phyloP scores from a whole-genome alignment of 2,797 vertebrate genomes.

The Prionace glauca region DNA sequence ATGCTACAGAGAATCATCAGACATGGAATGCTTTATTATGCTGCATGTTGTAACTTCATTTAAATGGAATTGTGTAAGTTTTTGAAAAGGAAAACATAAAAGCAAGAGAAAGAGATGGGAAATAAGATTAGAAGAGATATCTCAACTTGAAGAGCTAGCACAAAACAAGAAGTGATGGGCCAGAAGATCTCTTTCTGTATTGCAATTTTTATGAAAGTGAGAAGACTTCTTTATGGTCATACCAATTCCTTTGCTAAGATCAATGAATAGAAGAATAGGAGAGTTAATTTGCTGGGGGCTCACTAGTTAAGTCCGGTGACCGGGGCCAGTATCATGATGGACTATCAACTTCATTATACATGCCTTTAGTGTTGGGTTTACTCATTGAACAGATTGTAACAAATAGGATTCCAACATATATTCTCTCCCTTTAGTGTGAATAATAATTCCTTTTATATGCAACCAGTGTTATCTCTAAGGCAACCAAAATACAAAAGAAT shows the following conservation, averaged over 20 bases:
- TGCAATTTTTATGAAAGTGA: not conserved
- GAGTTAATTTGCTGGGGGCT: not conserved
- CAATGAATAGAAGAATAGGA: not conserved
- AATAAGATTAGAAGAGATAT: not conserved
- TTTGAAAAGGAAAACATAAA: slow-evolving; percentile 4
- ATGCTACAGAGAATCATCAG: not conserved
- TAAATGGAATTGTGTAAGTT: not conserved
- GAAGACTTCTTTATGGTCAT: not conserved
- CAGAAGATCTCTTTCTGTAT: not conserved
- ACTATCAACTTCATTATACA: not conserved
- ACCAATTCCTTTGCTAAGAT: not conserved
- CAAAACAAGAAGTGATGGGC: not conserved
- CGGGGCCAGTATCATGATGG: not conserved
- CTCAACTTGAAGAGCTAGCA: not conserved
- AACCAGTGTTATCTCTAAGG: not conserved
- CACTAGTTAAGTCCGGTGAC: not conserved
- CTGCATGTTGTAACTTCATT: not conserved
- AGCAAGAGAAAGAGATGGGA: not conserved
- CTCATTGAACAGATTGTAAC: not conserved
- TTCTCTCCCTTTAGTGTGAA: not conserved
- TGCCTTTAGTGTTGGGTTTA: not conserved
- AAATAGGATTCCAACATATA: not conserved
- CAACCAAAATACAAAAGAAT: not conserved
- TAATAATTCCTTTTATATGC: not conserved
- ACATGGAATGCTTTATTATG: not conserved